A percentile compares a stretch with the other conserved stretches of the same genome.
Conservation (phyloP, 1,140 invertebrate genomes). For the Temnothorax curvispinosus region DNA sequence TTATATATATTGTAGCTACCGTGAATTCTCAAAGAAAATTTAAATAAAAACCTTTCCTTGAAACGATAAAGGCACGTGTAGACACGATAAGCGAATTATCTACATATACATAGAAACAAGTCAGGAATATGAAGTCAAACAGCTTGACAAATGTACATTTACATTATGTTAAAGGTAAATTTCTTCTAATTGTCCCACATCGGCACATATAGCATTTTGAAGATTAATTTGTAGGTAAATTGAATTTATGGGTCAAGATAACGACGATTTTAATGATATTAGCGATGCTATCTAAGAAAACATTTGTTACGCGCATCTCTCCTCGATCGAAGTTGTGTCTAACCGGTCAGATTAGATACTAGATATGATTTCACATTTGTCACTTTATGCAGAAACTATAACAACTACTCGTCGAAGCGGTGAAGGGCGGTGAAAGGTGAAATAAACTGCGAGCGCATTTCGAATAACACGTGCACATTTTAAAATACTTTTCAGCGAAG, state of each 20-base stretch:
- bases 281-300: background rate
- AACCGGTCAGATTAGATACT: background rate
- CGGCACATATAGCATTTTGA: background rate
- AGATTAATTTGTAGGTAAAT: background rate
- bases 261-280: background rate
- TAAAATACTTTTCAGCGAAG: background rate
- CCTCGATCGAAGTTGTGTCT: background rate
- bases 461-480: background rate
- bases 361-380: slow-evolving; percentile 20
- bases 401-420: background rate
- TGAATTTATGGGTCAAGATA: background rate
- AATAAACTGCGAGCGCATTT: slow-evolving; percentile 2
- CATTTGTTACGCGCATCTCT: background rate
- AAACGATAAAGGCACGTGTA: slow-evolving; percentile 5
- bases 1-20: background rate
- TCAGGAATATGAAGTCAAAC: background rate
- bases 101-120: background rate
- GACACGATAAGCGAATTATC: slow-evolving; percentile 4
- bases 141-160: slow-evolving; percentile 6
- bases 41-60: background rate
- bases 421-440: slow-evolving; percentile 24
- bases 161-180: background rate
- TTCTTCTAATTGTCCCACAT: background rate
- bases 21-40: background rate
- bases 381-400: slow-evolving; percentile 15